These are phyloP conservation scores for Malurus alboscapulatus DNA, from an alignment of 2,113 vertebrate genomes.

Conservation along the genomic window DNA sequence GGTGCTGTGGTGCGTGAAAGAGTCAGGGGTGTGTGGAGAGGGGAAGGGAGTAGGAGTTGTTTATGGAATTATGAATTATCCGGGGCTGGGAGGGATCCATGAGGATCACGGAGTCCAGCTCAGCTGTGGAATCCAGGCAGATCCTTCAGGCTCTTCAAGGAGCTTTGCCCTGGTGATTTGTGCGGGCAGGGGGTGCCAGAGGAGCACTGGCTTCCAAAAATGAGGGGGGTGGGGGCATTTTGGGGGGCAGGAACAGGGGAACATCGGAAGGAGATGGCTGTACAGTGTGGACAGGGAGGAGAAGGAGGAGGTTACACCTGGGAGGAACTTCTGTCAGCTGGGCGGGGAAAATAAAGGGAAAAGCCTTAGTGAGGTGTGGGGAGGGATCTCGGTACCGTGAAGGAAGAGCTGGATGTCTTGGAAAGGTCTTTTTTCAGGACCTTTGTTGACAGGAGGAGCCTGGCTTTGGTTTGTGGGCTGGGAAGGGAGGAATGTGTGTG, in stretches of 20 bases:
- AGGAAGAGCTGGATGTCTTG: background rate
- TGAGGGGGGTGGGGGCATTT: accelerated
- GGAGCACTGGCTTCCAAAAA: background rate
- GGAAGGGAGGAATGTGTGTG: accelerated
- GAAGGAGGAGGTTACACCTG: background rate
- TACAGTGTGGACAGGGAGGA: too few species aligned
- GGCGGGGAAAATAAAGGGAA: background rate
- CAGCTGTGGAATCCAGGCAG: background rate
- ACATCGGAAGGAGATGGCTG: background rate
- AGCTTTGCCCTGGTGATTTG: background rate
- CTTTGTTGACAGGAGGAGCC: background rate
- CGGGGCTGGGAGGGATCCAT: accelerated
- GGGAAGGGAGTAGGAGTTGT: accelerated
- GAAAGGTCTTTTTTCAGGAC: background rate
- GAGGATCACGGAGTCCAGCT: background rate
- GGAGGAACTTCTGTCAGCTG: background rate
- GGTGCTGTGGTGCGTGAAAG: accelerated
- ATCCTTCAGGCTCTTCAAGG: background rate
- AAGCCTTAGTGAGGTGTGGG: accelerated
- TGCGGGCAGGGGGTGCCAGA: background rate
- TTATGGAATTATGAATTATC: background rate
- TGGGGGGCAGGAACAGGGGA: background rate
- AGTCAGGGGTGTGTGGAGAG: accelerated
- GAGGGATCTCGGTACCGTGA: background rate
- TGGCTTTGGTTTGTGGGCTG: background rate